A percentile compares a stretch with the other conserved stretches of the same genome.
phyloP scores from a whole-genome alignment of 2,888 invertebrate species.

The Halictus quadricinctus region DNA sequence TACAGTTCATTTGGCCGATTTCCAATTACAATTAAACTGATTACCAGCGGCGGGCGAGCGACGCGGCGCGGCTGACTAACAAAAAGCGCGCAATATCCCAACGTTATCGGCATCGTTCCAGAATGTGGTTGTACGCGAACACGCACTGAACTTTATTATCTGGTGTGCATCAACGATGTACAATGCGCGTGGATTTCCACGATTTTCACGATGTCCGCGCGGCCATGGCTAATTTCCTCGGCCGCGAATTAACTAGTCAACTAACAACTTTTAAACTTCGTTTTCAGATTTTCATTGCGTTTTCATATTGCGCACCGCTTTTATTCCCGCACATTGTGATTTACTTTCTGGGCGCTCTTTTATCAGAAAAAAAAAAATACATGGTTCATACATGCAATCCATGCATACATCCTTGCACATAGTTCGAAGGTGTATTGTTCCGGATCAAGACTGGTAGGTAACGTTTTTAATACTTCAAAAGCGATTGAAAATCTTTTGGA shows the following conservation, averaged over 20 bases:
- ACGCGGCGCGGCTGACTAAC: slow-evolving; percentile 45
- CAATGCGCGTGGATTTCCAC: slow-evolving; percentile 45
- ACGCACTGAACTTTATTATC: slow-evolving; percentile 68
- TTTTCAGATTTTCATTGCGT: not conserved
- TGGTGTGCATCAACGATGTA: slow-evolving; percentile 51
- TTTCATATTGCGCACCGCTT: not conserved
- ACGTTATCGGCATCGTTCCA: slow-evolving; percentile 42
- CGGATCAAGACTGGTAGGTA: no score
- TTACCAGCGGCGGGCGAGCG: slow-evolving; percentile 62
- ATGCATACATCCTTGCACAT: no score
- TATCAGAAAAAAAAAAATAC: not conserved
- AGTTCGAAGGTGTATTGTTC: no score
- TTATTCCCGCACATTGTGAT: not conserved
- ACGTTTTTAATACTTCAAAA: no score
- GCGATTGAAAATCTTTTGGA: no score
- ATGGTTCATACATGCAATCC: no score
- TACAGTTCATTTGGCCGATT: slow-evolving; percentile 76
- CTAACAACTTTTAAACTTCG: slow-evolving; percentile 35
- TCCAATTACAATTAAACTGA: slow-evolving; percentile 77
- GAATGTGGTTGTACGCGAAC: slow-evolving; percentile 61
- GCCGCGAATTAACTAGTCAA: slow-evolving; percentile 26
- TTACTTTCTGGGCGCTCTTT: not conserved
- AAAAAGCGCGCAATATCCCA: slow-evolving; percentile 68
- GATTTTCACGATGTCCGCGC: slow-evolving; percentile 55
- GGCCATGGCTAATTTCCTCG: slow-evolving; percentile 34